Evolutionary conservation across 2,888 invertebrate genomes (phyloP).

Genomic region (Apodemia duryi): DNA sequence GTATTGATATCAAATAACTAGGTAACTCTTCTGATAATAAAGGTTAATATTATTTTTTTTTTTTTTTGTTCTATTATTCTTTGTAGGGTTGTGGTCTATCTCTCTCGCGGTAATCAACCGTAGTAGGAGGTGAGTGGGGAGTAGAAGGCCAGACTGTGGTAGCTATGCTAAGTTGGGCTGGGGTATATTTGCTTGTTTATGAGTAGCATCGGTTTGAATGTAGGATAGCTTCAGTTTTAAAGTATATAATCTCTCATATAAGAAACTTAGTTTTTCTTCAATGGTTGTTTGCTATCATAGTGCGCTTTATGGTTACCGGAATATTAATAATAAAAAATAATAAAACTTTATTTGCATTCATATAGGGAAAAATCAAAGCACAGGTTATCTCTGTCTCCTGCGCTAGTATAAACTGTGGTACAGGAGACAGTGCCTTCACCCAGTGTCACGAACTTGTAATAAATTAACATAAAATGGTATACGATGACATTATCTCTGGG

Average conservation of each 20-base stretch:
- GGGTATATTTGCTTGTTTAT: constrained; percentile 18
- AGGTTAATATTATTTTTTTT: no score
- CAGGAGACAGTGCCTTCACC: no score
- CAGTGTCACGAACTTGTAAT: no score
- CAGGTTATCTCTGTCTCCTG: no score
- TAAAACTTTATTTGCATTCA: no score
- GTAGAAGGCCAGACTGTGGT: constrained; percentile 21
- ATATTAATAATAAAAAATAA: no score
- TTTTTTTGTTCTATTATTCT: not conserved
- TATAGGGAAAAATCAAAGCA: no score
- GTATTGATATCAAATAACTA: no score
- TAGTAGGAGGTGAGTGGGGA: constrained; percentile 27
- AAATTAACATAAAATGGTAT: no score
- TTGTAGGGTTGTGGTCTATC: constrained; percentile 30
- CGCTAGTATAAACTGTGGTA: no score
- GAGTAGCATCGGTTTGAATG: constrained; percentile 12
- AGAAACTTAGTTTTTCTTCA: constrained; percentile 22
- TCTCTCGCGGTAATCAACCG: constrained; percentile 34
- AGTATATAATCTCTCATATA: constrained; percentile 24
- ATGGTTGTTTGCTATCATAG: constrained; percentile 23
- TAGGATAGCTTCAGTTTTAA: constrained; percentile 24
- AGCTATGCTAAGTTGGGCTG: constrained; percentile 21
- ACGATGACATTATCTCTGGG: no score
- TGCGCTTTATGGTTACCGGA: not conserved
- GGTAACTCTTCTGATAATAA: no score